phyloP scores from a whole-genome alignment of 2,113 vertebrate species.

The Lutjanus erythropterus region DNA sequence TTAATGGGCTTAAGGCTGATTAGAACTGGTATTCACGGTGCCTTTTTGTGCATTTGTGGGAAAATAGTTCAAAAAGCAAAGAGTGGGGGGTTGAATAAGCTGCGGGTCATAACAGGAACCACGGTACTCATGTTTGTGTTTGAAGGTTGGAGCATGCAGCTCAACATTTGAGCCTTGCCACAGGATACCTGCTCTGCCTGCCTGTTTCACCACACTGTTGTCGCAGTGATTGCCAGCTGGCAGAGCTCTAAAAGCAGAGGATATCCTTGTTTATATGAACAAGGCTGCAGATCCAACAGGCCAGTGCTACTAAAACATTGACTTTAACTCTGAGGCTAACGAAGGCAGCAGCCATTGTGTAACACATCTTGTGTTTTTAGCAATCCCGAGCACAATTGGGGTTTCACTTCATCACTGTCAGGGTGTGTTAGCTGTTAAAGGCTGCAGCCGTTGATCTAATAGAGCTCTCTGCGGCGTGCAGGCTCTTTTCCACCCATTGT shows the following conservation, averaged over 20 bases:
- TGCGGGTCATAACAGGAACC: conserved; percentile 19
- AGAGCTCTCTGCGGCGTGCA: conserved; percentile 45
- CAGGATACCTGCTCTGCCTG: conserved; percentile 20
- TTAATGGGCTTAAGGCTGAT: conserved; percentile 2
- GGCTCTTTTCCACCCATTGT: conserved; percentile 50
- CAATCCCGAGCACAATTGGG: conserved; percentile 38
- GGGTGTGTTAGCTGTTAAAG: conserved; percentile 49
- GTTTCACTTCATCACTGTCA: conserved; percentile 68
- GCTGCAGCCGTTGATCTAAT: conserved; percentile 63
- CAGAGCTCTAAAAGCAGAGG: conserved; percentile 32
- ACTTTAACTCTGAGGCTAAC: conserved; percentile 25
- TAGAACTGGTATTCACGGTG: conserved; percentile 1
- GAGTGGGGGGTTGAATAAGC: neutral
- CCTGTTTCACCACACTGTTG: conserved; percentile 13
- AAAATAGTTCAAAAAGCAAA: conserved; percentile 21
- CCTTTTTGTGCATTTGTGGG: conserved; percentile 31
- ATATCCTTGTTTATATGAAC: conserved; percentile 63
- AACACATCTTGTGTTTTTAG: conserved; percentile 52
- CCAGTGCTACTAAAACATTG: conserved; percentile 18
- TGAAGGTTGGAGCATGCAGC: conserved; percentile 20
- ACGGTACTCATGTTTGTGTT: conserved; percentile 26
- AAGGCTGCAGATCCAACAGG: conserved; percentile 49
- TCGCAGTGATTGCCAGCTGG: conserved; percentile 45
- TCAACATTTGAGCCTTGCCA: conserved; percentile 14
- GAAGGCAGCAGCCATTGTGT: conserved; percentile 34